Conservation (phyloP, 2,888 invertebrate species). For the Monochamus alternatus region DNA sequence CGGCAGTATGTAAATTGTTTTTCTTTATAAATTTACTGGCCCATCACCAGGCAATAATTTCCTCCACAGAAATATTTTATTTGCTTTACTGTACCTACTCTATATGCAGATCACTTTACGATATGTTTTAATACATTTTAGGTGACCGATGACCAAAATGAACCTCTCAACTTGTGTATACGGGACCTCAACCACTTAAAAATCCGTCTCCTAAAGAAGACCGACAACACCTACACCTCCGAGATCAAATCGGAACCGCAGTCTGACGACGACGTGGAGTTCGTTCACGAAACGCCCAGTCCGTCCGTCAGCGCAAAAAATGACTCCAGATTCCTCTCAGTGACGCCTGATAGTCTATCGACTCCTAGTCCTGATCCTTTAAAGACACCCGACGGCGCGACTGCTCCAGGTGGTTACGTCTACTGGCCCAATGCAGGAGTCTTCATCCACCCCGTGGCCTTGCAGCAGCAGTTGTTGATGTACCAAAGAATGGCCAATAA, state of each 20-base stretch:
- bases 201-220: slow-evolving; percentile 75
- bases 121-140: slow-evolving; percentile 28
- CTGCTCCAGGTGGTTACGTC: slow-evolving; percentile 73
- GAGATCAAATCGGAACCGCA: slow-evolving; percentile 77
- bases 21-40: no score
- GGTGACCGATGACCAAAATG: slow-evolving; percentile 73
- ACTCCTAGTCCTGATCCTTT: slow-evolving; percentile 71
- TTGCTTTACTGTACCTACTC: no score
- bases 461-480: slow-evolving; percentile 82
- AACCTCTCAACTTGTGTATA: slow-evolving; percentile 89
- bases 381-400: slow-evolving; percentile 68
- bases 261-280: slow-evolving; percentile 73
- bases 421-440: slow-evolving; percentile 83
- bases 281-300: slow-evolving; percentile 65
- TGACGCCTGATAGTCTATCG: slow-evolving; percentile 66
- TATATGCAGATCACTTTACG: no score
- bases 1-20: no score
- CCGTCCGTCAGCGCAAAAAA: slow-evolving; percentile 57
- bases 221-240: slow-evolving; percentile 77
- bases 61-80: no score
- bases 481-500: slow-evolving; percentile 82
- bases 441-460: slow-evolving; percentile 82
- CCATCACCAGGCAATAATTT: no score
- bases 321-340: slow-evolving; percentile 55
- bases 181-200: slow-evolving; percentile 82